These are phyloP conservation scores for Desoria tigrina DNA, from an alignment of 2,888 invertebrate genomes.

Conservation along the genomic window DNA sequence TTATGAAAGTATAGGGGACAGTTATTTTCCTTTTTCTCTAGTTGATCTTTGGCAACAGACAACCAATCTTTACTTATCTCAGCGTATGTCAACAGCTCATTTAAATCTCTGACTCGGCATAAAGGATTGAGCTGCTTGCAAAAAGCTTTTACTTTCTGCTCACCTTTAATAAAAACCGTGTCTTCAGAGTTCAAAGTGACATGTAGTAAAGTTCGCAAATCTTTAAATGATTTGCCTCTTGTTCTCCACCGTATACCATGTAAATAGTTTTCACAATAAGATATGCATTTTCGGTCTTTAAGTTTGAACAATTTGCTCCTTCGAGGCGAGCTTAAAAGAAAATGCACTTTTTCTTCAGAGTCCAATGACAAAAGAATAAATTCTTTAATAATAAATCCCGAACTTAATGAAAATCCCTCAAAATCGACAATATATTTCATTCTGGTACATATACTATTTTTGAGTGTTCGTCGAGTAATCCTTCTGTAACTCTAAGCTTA, in stretches of 20 bases:
- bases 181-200: not conserved
- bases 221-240: not conserved
- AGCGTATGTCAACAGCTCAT: not conserved
- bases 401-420: slow-evolving; percentile 28
- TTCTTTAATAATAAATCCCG: slow-evolving; percentile 29
- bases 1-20: slow-evolving; percentile 21
- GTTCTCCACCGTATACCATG: slow-evolving; percentile 20
- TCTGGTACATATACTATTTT: slow-evolving; percentile 22
- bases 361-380: not conserved
- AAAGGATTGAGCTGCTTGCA: not conserved
- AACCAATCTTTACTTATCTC: not conserved
- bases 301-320: not conserved
- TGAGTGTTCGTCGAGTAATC: slow-evolving; percentile 22
- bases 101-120: not conserved
- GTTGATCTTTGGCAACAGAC: not conserved
- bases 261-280: slow-evolving; percentile 26
- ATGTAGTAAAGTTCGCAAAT: not conserved
- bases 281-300: slow-evolving; percentile 13
- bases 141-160: not conserved
- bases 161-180: slow-evolving; percentile 1
- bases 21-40: not conserved
- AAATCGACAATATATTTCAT: slow-evolving; percentile 35
- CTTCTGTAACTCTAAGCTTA: slow-evolving; percentile 21
- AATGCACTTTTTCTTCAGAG: slow-evolving; percentile 7
- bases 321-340: slow-evolving; percentile 26